A percentile compares a stretch with the other conserved stretches of the same genome.
phyloP scores from a whole-genome alignment of 2,797 vertebrate species.

The Bradypodion ventrale region DNA sequence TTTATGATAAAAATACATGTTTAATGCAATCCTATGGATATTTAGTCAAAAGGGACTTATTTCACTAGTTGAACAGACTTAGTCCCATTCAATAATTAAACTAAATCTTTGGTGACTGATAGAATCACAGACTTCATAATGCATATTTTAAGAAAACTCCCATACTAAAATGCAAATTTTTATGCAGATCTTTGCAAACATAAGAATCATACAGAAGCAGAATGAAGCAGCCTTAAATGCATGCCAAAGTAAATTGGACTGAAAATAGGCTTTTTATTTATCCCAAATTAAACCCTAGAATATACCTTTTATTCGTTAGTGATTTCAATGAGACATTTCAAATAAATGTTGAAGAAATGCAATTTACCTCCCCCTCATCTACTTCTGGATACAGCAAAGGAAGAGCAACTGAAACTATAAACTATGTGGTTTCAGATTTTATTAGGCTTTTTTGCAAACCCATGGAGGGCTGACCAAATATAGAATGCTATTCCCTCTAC shows the following conservation, averaged over 20 bases:
- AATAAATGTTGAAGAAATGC: not conserved
- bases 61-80: too few relatives aligned
- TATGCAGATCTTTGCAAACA: not conserved
- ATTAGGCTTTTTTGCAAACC: constrained; percentile 20
- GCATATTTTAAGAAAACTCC: too few relatives aligned
- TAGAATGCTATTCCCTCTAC: not conserved
- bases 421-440: not conserved
- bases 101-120: too few relatives aligned
- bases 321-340: not conserved
- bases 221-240: not conserved
- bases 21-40: too few relatives aligned
- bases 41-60: too few relatives aligned
- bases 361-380: not conserved
- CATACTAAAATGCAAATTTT: not conserved
- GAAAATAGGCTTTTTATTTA: not conserved
- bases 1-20: too few relatives aligned
- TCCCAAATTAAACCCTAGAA: not conserved
- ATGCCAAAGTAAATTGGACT: not conserved
- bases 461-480: not conserved
- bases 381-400: not conserved
- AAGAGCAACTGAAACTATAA: not conserved
- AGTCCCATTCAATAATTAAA: too few relatives aligned
- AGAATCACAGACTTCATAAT: too few relatives aligned
- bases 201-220: not conserved
- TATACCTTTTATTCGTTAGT: not conserved